Base-by-base conservation (phyloP, 2,113 vertebrate species). In the Acrocephalus kingi region DNA sequence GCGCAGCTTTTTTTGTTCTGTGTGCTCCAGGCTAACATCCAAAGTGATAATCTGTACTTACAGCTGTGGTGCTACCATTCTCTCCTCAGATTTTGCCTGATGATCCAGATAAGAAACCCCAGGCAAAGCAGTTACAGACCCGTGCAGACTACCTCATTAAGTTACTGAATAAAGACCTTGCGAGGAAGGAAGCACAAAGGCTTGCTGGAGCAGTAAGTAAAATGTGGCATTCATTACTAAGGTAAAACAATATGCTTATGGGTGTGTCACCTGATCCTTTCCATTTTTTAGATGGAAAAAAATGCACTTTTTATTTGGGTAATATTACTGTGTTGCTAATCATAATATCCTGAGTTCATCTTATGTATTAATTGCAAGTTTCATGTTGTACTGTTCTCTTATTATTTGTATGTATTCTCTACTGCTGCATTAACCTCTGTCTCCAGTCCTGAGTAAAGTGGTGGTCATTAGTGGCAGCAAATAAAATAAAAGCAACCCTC, bases 101-200 rank as follows among this genome's bases (percentile, higher is more conserved):
- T 87, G 99, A 99, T 97, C 99, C 99, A 66, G 99, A 99, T 98
- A 99, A 99, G 97, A 99, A 99, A 91, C 99, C 99, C 58, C 99
- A 99, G 97, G 99, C 99, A 15, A 99, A 99, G 93, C 99, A 99
- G 95, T 97, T 99, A 52, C 99, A 99, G 97, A 99, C 99, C 30
- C 98, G 99, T 97, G 99, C 99, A 72, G 99, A 99, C 98, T 99
- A 99, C 99, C 99, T 99, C 99, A 99, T 99, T 98, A 99, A 99
- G 98, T 97, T 99, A 96, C 98, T 99, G 62, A 99, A 98, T 98
- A 99, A 98, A 97, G 99, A 99, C 93, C 98, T 99, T 95, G 99
- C 99, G 89, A 99, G 98, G 90, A 99, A 98, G 88, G 99, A 99
- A 98, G 99, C 99, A 62, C 99, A 99, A 97, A 98, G 99, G 82